Conservation (phyloP, 1,140 invertebrate species). For the Helicoverpa armigera region DNA sequence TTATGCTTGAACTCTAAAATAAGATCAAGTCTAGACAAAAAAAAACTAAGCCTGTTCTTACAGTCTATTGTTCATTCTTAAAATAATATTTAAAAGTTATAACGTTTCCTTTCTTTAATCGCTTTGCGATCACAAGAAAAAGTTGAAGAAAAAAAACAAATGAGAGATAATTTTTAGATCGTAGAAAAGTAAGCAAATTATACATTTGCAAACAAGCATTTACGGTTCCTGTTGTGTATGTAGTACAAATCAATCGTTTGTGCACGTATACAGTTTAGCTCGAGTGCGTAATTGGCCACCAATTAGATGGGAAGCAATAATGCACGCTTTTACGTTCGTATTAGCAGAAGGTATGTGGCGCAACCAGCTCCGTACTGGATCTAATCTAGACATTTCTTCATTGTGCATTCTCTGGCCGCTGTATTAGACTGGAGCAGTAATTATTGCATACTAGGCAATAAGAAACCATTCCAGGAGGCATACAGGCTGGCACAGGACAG, state of each 20-base stretch:
- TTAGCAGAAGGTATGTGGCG: constrained; percentile 60
- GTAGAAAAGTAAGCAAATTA: background rate
- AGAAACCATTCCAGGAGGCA: no score
- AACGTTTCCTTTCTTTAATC: background rate
- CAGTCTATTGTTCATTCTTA: no score
- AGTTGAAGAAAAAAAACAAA: no score
- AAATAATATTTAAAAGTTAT: no score
- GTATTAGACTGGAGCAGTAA: background rate
- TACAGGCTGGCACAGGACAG: no score
- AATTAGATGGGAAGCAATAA: constrained; percentile 56
- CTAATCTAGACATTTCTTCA: constrained; percentile 39
- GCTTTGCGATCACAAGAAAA: background rate
- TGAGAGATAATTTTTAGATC: background rate
- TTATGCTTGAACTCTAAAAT: background rate
- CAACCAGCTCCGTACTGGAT: constrained; percentile 37
- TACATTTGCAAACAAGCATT: background rate
- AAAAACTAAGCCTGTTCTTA: no score
- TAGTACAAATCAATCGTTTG: constrained; percentile 28
- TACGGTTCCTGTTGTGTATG: constrained; percentile 5
- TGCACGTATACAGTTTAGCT: background rate
- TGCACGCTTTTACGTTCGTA: constrained; percentile 59
- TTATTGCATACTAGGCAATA: background rate
- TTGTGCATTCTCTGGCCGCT: background rate
- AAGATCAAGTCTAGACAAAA: background rate
- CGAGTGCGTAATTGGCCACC: constrained; percentile 54